phyloP scores from a whole-genome alignment of 2,113 vertebrate species.

The Brevimyrus niger region DNA sequence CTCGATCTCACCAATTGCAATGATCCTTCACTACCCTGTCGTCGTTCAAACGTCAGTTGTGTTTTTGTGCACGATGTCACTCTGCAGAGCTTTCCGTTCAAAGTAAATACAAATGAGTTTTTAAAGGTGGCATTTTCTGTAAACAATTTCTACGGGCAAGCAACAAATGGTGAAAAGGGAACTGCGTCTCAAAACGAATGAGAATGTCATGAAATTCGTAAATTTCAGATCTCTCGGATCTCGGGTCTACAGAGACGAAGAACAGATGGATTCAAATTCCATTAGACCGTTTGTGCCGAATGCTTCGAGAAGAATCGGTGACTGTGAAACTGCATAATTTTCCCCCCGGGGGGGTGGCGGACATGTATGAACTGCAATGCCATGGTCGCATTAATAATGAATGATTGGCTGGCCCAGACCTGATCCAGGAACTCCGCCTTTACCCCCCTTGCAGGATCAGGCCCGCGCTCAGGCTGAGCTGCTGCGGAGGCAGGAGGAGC shows the following conservation, averaged over 20 bases:
- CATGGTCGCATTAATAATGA: not conserved
- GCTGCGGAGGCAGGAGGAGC: slow-evolving; percentile 86
- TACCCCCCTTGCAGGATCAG: slow-evolving; percentile 64
- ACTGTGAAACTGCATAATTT: not conserved
- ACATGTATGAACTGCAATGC: not conserved
- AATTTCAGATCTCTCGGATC: not conserved
- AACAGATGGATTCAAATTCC: not conserved
- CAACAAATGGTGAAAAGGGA: not conserved
- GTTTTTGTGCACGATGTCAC: not conserved
- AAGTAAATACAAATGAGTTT: not conserved
- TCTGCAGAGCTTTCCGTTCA: not conserved
- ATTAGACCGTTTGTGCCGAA: not conserved
- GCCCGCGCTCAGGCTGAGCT: slow-evolving; percentile 79
- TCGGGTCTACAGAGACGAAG: not conserved
- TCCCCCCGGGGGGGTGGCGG: not conserved
- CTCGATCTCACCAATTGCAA: not conserved
- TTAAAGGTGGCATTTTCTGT: not conserved
- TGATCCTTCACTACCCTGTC: not conserved
- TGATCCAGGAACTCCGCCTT: not conserved
- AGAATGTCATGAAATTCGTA: not conserved
- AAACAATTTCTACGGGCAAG: not conserved
- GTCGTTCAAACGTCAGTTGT: not conserved
- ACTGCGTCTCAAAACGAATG: not conserved
- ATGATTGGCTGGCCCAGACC: not conserved
- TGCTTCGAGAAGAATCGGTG: not conserved